Base-by-base conservation (phyloP, 2,113 vertebrate species). In the Mohoua ochrocephala region DNA sequence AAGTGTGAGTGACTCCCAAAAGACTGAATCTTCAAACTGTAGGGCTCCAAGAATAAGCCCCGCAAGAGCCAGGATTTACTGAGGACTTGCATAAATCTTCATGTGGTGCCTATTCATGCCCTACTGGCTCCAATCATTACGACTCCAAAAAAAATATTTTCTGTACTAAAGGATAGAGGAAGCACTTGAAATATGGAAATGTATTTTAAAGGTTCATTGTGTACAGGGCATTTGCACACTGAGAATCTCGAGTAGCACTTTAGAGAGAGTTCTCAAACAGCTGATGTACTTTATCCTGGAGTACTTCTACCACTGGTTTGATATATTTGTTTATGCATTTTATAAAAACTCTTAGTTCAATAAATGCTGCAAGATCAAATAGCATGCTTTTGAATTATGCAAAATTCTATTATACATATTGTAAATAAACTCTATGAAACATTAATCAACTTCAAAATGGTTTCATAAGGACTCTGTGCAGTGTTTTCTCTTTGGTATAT, bases 401-500 rank as follows among this genome's bases (percentile, higher is more conserved):
- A 97, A 87, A 89, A 71, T 84, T 92, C 80, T 95, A 94, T 95
- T 94, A 94, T 84, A 93, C 75, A 39, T 78, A 95, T 79, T 93
- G 91, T 94, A 97, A 97, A 96, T 93, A 96, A 96, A 84, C 44
- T 74, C 91, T 56, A 93, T 97, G 69, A 97, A 97, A 97, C 90
- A 97, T 97, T 95, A 52, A 97, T 95, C 92, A 68, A 27, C 54
- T 67, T 93, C 82, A 78, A 45, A 78, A 90, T 37, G 57, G 23
- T 74, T 89, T 94, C 54, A 9, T 67, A 67, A 89, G 80, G 87
- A 67, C 64, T 64, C 78, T 61, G 68, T 49, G 56, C 53, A 39
- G 45, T 10, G 9, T 52, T 89, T 92, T 44, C 39, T 84, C 65
- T 61, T 47, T 15, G 28, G 60, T 60, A 3, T 60, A 64, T 78